These are phyloP conservation scores for Drosophila tripunctata DNA, from an alignment of 2,888 invertebrate genomes.

Conservation along the genomic window DNA sequence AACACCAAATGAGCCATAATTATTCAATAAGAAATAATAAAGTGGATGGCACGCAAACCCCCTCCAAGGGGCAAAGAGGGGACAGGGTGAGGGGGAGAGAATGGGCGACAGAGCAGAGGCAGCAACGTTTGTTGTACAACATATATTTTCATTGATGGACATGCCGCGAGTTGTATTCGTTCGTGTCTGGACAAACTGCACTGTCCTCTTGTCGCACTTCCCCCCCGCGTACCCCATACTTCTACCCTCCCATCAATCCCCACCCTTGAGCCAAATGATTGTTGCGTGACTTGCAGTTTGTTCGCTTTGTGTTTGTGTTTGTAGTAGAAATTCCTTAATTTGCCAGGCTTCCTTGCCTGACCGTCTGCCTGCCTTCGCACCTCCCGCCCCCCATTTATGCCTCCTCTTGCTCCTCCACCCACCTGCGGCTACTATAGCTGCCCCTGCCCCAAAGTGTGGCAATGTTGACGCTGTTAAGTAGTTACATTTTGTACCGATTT, in stretches of 20 bases:
- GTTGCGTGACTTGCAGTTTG: slow-evolving; percentile 81
- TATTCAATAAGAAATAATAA: slow-evolving; percentile 83
- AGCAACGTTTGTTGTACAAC: slow-evolving; percentile 29
- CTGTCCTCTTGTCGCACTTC: background rate
- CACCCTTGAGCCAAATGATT: slow-evolving; percentile 61
- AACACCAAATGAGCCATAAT: slow-evolving; percentile 81
- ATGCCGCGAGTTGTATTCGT: slow-evolving; percentile 42
- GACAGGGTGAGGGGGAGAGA: background rate
- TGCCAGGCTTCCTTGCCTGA: slow-evolving; percentile 51
- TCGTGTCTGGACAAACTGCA: slow-evolving; percentile 24
- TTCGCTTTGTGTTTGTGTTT: slow-evolving; percentile 60
- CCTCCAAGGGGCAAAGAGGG: background rate
- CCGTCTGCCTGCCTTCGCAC: background rate
- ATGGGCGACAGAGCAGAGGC: slow-evolving; percentile 11
- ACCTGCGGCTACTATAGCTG: too few relatives aligned
- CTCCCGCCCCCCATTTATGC: background rate
- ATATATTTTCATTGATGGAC: slow-evolving; percentile 68
- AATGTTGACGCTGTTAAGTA: slow-evolving; percentile 76
- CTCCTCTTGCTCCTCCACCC: background rate
- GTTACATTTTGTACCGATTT: slow-evolving; percentile 78
- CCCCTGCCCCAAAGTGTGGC: slow-evolving; percentile 10
- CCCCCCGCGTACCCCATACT: background rate
- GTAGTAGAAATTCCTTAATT: slow-evolving; percentile 74
- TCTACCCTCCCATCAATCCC: background rate
- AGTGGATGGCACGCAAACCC: slow-evolving; percentile 44